Conservation (phyloP, 2,113 vertebrate species). For the Axis porcinus region DNA sequence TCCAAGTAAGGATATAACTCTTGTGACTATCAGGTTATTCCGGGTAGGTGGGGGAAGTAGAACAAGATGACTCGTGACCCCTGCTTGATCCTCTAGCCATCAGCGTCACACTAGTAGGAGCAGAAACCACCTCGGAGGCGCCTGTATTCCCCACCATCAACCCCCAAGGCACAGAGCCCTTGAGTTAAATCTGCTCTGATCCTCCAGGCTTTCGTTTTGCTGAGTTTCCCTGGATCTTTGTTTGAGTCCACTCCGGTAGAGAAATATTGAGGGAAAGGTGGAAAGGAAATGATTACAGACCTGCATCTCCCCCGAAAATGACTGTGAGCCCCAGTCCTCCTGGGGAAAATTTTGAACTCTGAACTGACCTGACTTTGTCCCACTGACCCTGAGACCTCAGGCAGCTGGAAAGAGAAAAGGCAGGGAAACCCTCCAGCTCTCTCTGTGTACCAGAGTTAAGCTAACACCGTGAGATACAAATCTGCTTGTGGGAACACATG, state of each 20-base stretch:
- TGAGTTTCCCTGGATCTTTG: not conserved
- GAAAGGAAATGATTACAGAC: not conserved
- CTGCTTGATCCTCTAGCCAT: not conserved
- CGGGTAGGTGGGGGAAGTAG: not conserved
- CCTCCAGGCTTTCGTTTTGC: not conserved
- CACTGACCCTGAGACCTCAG: not conserved
- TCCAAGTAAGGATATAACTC: not conserved
- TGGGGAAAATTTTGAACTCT: not conserved
- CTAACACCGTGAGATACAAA: not conserved
- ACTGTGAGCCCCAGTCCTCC: not conserved
- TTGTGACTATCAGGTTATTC: not conserved
- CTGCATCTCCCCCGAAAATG: not conserved
- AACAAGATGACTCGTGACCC: not conserved
- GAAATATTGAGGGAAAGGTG: not conserved
- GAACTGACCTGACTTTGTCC: not conserved
- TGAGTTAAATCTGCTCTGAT: not conserved
- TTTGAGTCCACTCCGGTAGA: not conserved
- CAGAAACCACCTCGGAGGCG: not conserved
- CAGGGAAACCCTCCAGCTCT: not conserved
- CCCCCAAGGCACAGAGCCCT: too few species aligned
- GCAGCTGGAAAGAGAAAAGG: not conserved
- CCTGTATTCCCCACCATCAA: not conserved
- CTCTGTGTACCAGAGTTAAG: not conserved
- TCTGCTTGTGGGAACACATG: not conserved
- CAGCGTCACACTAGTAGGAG: not conserved